Evolutionary conservation across 2,797 vertebrate genomes (phyloP), one percentile per base, ranked within the genome.

Genomic region (Crax fasciolata): DNA sequence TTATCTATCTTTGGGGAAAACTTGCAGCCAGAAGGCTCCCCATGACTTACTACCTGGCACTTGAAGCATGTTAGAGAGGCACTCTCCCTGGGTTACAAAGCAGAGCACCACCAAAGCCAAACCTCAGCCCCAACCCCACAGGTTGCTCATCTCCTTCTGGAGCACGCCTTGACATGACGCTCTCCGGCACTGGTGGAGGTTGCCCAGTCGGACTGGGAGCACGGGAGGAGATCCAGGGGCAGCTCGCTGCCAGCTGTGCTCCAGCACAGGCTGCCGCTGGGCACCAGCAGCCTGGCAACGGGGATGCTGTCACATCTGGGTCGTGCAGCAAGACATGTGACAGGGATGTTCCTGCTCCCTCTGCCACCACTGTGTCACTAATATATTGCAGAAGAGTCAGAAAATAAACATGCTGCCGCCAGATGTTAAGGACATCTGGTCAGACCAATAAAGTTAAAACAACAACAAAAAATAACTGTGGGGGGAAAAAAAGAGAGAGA

Each of bases 401-500:
- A 88, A 94, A 95, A 39, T 63, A 83, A 92, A 89, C 96, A 97
- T 52, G 59, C 84, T 17, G 58, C 13, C 11, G 7, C 97, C 97
- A 98, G 97, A 98, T 97, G 97, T 96, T 85, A 17, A 19, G 76
- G 92, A 97, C 97, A 98, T 97, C 96, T 97, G 97, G 94, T 57
- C 90, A 68, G 94, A 41, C 75, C 81, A 91, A 51, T 97, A 94
- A 85, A 96, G 91, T 52, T 66, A 76, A 85, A 82, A 32, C 84
- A 93, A 81, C 66, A 83, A 41, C 70, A 65, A 51, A 32, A 88
- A 93, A 49, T 15, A 48, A 91, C 77, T 5, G 57, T 1, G 84
- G 19, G 44, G 30, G 15, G 27, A 51, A 51, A 24, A 27, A 25
- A 51, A 51, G 27, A 9, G 24, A 51, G 30, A 58, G 59, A 55